phyloP scores from a whole-genome alignment of 2,797 vertebrate genomes.

The Phoeniculus purpureus region DNA sequence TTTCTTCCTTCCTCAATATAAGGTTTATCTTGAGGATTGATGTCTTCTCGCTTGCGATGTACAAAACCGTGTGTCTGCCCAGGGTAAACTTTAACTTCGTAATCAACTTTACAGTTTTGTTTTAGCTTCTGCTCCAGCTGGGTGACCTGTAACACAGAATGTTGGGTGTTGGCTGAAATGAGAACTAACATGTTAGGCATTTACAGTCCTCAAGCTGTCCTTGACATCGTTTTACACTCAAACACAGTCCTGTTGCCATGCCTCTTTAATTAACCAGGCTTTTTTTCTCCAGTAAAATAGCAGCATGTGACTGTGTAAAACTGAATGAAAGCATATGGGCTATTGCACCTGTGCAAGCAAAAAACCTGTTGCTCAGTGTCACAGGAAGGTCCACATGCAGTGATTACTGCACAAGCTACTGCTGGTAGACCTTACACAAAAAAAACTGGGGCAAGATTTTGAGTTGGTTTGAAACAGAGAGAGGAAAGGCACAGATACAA shows the following conservation, averaged over 20 bases:
- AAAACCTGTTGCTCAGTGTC: neutral
- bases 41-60: constrained; percentile 89
- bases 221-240: neutral
- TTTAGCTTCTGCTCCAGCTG: constrained; percentile 84
- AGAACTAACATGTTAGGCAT: neutral
- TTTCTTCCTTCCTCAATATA: constrained; percentile 85
- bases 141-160: constrained; percentile 78
- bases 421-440: neutral
- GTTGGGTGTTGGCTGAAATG: neutral
- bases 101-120: constrained; percentile 83
- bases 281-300: neutral
- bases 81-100: constrained; percentile 89
- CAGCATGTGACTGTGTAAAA: neutral
- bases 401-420: neutral
- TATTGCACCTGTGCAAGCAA: neutral
- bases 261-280: neutral
- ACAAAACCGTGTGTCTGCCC: constrained; percentile 93
- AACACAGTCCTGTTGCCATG: neutral
- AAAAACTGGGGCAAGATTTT: neutral
- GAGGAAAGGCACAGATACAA: neutral
- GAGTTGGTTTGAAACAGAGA: neutral
- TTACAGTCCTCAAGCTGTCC: neutral
- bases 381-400: neutral
- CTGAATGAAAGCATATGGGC: neutral
- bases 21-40: constrained; percentile 83